Base-by-base conservation (phyloP, 2,113 vertebrate species). In the Perognathus longimembris region DNA sequence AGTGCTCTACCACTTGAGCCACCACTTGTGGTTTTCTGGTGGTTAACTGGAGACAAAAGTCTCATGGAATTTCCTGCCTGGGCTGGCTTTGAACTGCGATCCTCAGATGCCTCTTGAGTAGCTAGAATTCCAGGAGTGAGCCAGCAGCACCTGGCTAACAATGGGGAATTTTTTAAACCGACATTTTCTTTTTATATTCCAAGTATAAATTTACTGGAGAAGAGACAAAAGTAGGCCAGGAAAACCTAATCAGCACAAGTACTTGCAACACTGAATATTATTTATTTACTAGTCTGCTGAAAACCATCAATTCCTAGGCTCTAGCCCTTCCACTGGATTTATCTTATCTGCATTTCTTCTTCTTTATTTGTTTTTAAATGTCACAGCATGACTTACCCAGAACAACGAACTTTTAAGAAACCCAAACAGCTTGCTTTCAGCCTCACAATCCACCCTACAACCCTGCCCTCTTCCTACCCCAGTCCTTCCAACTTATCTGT, bases 201-300 rank as follows among this genome's bases (percentile, higher is more conserved):
- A 74, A 74, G 40, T 69, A 64, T 79, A 89, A 59, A 74, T 71
- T 67, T 45, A 86, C 24, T 24, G 22, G 59, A 80, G 54, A 84
- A 15, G 14, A 61, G 38, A 81, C 7, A 11, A 45, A 57, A 54
- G 36, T 8, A 83, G 50, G 66, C 10, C 34, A 28, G 61, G 5
- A 45, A n/a, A 85, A 30, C 9, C 26, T 24, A 40, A 10, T 15
- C 20, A 50, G 40, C 7, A 0, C 34, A 75, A 89, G 14, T n/a
- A 18, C 73, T 63, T 70, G 14, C 70, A 78, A 50, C 18, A 74
- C 12, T 18, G 3, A n/a, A 69, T 34, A n/a, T 38, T 67, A 42
- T n/a, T 38, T 67, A 42, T n/a, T n/a, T 20, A 54, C 54, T 36
- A 40, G 9, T 30, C 5, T 32, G 59, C 66, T 40, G 40, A 92